Base-by-base conservation (phyloP, 2,113 vertebrate genomes). In the Athene cunicularia region DNA sequence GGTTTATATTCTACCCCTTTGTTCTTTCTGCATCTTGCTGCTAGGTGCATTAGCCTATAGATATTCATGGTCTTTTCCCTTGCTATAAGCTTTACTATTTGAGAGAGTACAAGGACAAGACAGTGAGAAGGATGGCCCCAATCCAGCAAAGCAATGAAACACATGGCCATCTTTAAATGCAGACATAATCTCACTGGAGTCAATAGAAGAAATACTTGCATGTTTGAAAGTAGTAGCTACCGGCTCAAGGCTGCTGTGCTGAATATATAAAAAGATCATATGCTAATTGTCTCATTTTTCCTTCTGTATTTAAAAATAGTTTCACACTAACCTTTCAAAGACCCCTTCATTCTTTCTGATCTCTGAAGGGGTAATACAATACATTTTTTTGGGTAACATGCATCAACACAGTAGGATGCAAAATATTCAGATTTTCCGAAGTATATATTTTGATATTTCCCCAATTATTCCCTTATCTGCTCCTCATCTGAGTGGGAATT, bases 381-480 rank as follows among this genome's bases (percentile, higher is more conserved):
- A 68, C 2, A 56, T 81, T 80, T 81, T 81, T 50, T 89, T 16
- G 66, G 47, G 62, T 66, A 80, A 39, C 26, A 16, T 19, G 4
- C 6, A 1, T 67, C 81, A 94, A 53, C 74, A 67, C 5, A 67
- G 24, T 59, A 66, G 30, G 49, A 87, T 83, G 33, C 6, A 94
- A 95, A 91, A 89, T 52, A 89, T 60, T 80, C 26, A 72, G 49
- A 70, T 93, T 81, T 92, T 88, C 64, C 91, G 18, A 89, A 68
- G 53, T 80, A 26, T 24, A 35, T 37, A 6, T 7, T 72, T 91
- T 73, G 8, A 24, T 33, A 39, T 63, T 77, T 41, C 11, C 23
- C 41, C 20, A 3, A 8, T 92, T 90, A 63, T 90, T 93, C 41
- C 52, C 11, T 50, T 86, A 73, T 6, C 9, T 1, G 0, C 8